Conservation (phyloP, 2,113 vertebrate genomes). For the Trogon surrucura region DNA sequence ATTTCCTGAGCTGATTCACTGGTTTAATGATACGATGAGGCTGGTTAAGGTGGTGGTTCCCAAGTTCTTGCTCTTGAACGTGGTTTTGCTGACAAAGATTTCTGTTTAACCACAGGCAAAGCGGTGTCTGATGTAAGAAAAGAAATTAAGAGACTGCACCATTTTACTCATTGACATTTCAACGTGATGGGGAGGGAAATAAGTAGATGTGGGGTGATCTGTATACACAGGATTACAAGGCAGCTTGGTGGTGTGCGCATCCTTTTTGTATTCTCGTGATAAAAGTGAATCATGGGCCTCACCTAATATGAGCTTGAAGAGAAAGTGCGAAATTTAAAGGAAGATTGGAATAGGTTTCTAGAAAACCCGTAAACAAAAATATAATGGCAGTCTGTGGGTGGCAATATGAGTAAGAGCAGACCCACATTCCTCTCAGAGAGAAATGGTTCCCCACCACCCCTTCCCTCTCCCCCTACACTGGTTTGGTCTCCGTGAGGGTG, state of each 20-base stretch:
- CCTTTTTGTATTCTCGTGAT: not conserved
- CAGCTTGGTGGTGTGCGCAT: not conserved
- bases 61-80: not conserved
- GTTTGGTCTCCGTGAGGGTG: not conserved
- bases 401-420: not conserved
- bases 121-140: not conserved
- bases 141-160: conserved; percentile 4
- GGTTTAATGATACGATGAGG: not conserved
- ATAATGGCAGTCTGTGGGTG: not conserved
- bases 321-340: not conserved
- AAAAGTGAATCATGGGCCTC: not conserved
- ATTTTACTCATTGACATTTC: not conserved
- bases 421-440: not conserved
- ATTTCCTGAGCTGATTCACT: not conserved
- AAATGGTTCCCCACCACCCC: fast-evolving
- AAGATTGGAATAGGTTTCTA: not conserved
- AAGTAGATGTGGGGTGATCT: not conserved
- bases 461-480: not conserved
- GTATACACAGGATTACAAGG: not conserved
- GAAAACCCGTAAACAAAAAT: not conserved
- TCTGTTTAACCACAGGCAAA: not conserved
- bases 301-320: not conserved
- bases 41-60: not conserved
- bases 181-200: not conserved
- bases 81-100: conserved; percentile 2